phyloP scores from a whole-genome alignment of 2,888 invertebrate genomes.

The Drosophila fulvimacula region DNA sequence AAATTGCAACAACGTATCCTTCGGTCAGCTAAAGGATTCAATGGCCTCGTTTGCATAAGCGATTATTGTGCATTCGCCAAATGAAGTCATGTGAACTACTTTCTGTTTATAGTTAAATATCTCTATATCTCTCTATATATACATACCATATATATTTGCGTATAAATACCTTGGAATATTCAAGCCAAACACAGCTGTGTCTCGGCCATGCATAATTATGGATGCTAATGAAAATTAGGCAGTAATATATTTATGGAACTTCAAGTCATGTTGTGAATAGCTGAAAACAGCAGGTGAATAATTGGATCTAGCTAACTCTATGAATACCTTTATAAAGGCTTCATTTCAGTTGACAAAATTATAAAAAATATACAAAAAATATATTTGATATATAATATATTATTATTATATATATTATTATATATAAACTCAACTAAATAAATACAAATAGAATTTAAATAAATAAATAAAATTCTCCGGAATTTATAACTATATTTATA shows the following conservation, averaged over 20 bases:
- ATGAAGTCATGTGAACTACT: slow-evolving; percentile 35
- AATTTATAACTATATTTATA: too few relatives aligned
- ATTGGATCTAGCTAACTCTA: not conserved
- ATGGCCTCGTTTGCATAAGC: slow-evolving; percentile 53
- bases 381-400: too few relatives aligned
- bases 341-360: not conserved
- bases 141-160: not conserved
- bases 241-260: not conserved
- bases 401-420: too few relatives aligned
- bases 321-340: not conserved
- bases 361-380: too few relatives aligned
- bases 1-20: slow-evolving; percentile 69
- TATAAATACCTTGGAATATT: not conserved
- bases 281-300: not conserved
- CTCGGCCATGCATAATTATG: slow-evolving; percentile 14
- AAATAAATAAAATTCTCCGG: too few relatives aligned
- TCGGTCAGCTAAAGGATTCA: slow-evolving; percentile 45
- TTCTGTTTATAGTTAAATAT: slow-evolving; percentile 7
- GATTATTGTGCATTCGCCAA: slow-evolving; percentile 38
- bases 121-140: not conserved
- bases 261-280: not conserved
- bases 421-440: too few relatives aligned
- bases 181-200: slow-evolving; percentile 1
- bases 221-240: slow-evolving; percentile 13
- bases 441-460: too few relatives aligned